These are phyloP conservation scores for Hesperia comma DNA, from an alignment of 2,888 invertebrate genomes.

Conservation along the genomic window DNA sequence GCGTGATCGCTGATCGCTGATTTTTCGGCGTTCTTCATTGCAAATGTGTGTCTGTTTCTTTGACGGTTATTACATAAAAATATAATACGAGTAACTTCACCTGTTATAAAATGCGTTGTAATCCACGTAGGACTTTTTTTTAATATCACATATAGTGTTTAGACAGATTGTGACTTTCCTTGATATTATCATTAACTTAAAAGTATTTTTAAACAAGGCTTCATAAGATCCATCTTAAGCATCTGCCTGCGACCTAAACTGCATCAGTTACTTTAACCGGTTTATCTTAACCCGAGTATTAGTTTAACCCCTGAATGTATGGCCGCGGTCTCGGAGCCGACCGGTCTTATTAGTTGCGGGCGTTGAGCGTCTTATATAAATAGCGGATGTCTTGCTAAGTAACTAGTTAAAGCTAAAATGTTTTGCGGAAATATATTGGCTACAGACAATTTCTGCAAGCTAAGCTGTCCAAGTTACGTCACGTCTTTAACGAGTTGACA, in stretches of 20 bases:
- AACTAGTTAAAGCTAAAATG: conserved; percentile 12
- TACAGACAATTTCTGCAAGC: not conserved
- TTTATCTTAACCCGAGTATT: conserved; percentile 17
- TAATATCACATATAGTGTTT: too few relatives aligned
- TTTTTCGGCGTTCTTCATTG: too few relatives aligned
- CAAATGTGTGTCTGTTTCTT: too few relatives aligned
- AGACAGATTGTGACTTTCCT: too few relatives aligned
- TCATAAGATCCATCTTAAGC: not conserved
- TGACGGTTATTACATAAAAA: too few relatives aligned
- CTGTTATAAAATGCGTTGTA: too few relatives aligned
- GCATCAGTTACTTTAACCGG: conserved; percentile 13
- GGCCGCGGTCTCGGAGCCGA: conserved; percentile 20
- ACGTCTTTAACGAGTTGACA: too few relatives aligned
- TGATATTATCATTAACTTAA: too few relatives aligned
- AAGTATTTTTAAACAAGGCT: not conserved
- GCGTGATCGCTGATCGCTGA: too few relatives aligned
- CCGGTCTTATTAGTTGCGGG: conserved; percentile 30
- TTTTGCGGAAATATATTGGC: conserved; percentile 4
- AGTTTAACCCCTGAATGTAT: conserved; percentile 28
- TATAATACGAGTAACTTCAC: too few relatives aligned
- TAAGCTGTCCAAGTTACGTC: not conserved
- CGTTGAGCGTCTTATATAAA: conserved; percentile 26
- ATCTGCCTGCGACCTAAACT: conserved; percentile 2
- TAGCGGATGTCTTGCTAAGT: conserved; percentile 21
- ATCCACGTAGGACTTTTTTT: too few relatives aligned